Evolutionary conservation across 2,113 vertebrate species (phyloP).

Genomic region (Pygoscelis antarcticus): DNA sequence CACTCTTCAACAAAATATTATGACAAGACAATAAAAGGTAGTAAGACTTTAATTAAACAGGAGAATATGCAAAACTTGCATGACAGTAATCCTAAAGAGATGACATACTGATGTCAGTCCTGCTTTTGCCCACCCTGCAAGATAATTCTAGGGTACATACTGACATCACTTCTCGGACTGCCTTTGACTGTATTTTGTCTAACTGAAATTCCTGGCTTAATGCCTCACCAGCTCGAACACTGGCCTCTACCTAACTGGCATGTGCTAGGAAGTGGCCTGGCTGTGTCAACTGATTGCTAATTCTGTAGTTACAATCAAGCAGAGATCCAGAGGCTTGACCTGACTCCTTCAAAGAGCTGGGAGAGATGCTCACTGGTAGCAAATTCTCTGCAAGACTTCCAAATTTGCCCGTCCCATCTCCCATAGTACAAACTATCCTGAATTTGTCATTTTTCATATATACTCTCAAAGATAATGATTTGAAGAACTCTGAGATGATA

Average conservation of each 20-base stretch:
- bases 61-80: not conserved
- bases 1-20: not conserved
- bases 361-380: not conserved
- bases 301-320: not conserved
- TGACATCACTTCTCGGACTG: not conserved
- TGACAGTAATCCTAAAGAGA: not conserved
- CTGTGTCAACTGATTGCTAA: too few species aligned
- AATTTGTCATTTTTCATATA: not conserved
- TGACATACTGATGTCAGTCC: not conserved
- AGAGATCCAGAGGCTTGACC: not conserved
- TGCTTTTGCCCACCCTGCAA: not conserved
- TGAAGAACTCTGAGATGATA: not conserved
- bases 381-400: not conserved
- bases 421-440: not conserved
- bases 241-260: not conserved
- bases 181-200: not conserved
- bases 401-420: not conserved
- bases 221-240: not conserved
- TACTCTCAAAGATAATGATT: not conserved
- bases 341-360: not conserved
- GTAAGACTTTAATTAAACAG: not conserved
- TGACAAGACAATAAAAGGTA: not conserved
- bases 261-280: not conserved
- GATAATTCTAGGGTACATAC: not conserved
- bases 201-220: not conserved